phyloP scores from a whole-genome alignment of 2,113 vertebrate species.

The Malurus alboscapulatus region DNA sequence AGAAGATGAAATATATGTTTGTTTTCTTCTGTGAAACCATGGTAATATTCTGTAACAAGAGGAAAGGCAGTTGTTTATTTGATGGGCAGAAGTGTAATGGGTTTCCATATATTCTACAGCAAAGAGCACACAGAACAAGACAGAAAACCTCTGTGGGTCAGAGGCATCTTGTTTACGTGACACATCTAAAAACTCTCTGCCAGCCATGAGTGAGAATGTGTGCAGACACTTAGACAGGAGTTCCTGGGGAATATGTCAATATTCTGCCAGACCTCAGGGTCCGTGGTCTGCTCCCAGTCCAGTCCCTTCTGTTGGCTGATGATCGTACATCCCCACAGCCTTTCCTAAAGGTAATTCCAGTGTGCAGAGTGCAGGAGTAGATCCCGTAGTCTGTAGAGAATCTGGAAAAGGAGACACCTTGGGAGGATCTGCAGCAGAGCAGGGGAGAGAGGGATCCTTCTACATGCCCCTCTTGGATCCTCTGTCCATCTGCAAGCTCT shows the following conservation, averaged over 20 bases:
- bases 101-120: not conserved
- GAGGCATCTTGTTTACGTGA: not conserved
- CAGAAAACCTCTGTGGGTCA: not conserved
- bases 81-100: not conserved
- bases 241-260: not conserved
- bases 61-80: not conserved
- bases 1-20: not conserved
- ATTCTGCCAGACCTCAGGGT: not conserved
- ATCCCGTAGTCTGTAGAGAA: accelerated
- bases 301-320: not conserved
- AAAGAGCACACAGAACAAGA: not conserved
- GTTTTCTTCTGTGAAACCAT: not conserved
- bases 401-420: not conserved
- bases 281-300: accelerated
- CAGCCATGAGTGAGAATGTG: not conserved
- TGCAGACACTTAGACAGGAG: not conserved
- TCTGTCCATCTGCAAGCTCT: not conserved
- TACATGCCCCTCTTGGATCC: not conserved
- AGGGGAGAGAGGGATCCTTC: not conserved
- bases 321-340: accelerated
- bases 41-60: not conserved
- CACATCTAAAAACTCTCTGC: not conserved
- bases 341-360: not conserved
- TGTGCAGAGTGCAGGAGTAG: accelerated
- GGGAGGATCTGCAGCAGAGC: not conserved